Evolutionary conservation across 2,113 vertebrate species (phyloP).

Genomic region (Choloepus hoffmanni): DNA sequence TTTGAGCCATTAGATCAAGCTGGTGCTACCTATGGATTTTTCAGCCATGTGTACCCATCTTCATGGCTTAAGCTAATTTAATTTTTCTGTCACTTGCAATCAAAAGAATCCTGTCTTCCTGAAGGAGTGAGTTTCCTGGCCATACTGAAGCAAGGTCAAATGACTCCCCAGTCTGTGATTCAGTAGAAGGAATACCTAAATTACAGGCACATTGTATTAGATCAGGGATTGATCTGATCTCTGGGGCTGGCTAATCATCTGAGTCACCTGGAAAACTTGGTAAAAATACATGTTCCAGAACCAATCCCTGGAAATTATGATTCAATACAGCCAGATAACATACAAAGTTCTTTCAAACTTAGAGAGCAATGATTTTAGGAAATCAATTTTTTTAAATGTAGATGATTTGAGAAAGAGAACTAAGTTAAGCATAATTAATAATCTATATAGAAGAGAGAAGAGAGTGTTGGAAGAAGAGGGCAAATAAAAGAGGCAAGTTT

Average conservation of each 20-base stretch:
- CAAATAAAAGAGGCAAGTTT: not conserved
- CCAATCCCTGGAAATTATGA: not conserved
- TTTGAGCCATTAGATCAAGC: not conserved
- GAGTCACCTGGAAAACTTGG: not conserved
- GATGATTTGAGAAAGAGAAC: not conserved
- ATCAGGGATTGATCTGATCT: not conserved
- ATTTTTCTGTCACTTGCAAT: slow-evolving; percentile 13
- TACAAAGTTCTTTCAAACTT: not conserved
- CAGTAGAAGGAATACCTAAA: not conserved
- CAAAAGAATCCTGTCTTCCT: not conserved
- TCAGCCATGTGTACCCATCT: not conserved
- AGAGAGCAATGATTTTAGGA: slow-evolving; percentile 29
- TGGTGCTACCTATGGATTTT: not conserved
- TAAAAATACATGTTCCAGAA: not conserved
- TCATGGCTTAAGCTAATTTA: not conserved
- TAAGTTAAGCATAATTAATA: slow-evolving; percentile 6
- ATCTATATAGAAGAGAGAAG: not conserved
- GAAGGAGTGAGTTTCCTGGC: not conserved
- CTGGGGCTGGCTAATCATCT: not conserved
- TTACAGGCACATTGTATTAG: not conserved
- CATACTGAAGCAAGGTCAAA: not conserved
- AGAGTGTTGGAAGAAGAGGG: not conserved
- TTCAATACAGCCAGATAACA: not conserved
- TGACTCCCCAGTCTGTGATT: not conserved
- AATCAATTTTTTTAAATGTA: not conserved